Conservation (phyloP, 2,113 vertebrate species). For the Nannobrachium achirus region DNA sequence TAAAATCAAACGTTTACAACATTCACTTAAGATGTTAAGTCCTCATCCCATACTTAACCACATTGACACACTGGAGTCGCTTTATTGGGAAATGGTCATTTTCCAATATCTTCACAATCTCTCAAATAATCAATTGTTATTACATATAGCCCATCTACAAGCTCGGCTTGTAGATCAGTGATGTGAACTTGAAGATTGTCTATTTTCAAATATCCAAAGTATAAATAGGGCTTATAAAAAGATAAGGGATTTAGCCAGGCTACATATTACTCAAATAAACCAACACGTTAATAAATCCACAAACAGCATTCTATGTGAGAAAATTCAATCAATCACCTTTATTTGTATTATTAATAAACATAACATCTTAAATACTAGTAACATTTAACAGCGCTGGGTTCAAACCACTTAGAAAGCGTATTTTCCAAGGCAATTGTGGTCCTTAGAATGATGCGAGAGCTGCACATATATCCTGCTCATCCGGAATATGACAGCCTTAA, state of each 20-base stretch:
- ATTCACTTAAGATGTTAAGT: constrained; percentile 25
- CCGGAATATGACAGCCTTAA: constrained; percentile 3
- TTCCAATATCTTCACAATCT: no score
- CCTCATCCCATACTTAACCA: background rate
- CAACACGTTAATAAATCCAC: constrained; percentile 63
- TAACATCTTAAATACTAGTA: constrained; percentile 67
- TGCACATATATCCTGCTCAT: constrained; percentile 13
- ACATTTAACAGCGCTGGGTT: constrained; percentile 10
- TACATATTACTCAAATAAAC: no score
- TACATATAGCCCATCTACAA: no score
- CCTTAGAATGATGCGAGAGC: constrained; percentile 41
- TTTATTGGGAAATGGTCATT: no score
- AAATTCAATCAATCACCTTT: constrained; percentile 42
- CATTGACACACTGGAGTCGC: no score
- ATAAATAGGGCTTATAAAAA: no score
- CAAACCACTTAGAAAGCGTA: constrained; percentile 34
- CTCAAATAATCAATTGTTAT: no score
- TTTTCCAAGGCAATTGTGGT: constrained; percentile 42
- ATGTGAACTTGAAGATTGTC: no score
- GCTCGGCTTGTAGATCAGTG: no score
- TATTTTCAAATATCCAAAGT: no score
- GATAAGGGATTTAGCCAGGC: no score
- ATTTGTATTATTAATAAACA: constrained; percentile 57
- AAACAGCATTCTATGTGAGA: constrained; percentile 43
- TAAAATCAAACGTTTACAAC: constrained; percentile 18